Evolutionary conservation across 2,888 invertebrate species (phyloP).

Genomic region (Diarsia dahlii): DNA sequence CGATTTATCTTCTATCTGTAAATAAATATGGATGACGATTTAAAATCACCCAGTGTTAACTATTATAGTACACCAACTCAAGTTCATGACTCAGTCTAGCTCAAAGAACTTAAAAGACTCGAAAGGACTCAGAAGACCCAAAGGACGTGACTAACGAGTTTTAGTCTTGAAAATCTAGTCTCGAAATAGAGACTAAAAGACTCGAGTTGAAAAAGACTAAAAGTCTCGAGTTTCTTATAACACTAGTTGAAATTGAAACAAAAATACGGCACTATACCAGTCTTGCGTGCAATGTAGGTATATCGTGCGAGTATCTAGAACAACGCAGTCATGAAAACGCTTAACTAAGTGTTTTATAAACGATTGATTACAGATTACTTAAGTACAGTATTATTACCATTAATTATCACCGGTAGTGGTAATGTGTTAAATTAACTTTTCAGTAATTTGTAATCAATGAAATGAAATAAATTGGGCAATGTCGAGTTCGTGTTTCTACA

Average conservation of each 20-base stretch:
- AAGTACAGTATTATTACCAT: background rate
- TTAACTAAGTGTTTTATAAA: background rate
- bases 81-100: too few species aligned
- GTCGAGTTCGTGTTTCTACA: background rate
- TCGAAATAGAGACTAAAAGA: too few species aligned
- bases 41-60: too few species aligned
- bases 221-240: too few species aligned
- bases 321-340: slow-evolving; percentile 3
- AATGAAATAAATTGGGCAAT: background rate
- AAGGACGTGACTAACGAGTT: too few species aligned
- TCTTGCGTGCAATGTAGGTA: background rate
- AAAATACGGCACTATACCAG: background rate
- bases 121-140: too few species aligned
- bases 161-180: too few species aligned
- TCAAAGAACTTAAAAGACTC: too few species aligned
- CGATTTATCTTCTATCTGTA: too few species aligned
- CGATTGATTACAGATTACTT: background rate
- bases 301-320: slow-evolving; percentile 24
- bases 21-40: too few species aligned
- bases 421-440: background rate
- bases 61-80: too few species aligned
- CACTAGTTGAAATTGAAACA: background rate
- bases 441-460: background rate
- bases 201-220: too few species aligned
- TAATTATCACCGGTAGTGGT: background rate